A percentile compares a stretch with the other conserved stretches of the same genome.
phyloP scores from a whole-genome alignment of 2,113 vertebrate species.

The Okapia johnstoni region DNA sequence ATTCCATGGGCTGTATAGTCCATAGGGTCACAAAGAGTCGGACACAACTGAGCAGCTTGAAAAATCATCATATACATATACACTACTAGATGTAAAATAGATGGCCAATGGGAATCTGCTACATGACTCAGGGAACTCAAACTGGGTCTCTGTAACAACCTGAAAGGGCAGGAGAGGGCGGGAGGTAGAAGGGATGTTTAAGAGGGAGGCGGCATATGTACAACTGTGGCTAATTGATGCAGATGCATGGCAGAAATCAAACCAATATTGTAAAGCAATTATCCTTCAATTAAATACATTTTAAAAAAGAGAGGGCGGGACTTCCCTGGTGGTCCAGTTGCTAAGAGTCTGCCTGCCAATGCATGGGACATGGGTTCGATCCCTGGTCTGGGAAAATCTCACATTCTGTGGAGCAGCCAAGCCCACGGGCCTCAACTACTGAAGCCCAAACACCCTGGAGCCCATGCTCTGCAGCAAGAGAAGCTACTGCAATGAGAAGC shows the following conservation, averaged over 20 bases:
- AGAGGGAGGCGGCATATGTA: accelerated
- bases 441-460: not conserved
- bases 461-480: not conserved
- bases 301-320: not conserved
- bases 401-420: accelerated
- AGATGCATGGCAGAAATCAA: not conserved
- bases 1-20: not conserved
- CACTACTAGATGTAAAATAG: not conserved
- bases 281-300: not conserved
- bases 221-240: accelerated
- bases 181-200: not conserved
- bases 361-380: accelerated
- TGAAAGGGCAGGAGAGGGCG: not conserved
- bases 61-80: not conserved
- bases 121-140: not conserved
- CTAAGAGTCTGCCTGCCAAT: not conserved
- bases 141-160: not conserved
- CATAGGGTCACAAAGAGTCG: not conserved
- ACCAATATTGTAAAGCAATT: not conserved
- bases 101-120: not conserved
- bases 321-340: not conserved
- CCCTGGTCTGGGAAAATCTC: not conserved
- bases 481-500: accelerated
- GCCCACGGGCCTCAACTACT: not conserved
- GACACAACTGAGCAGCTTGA: not conserved